These are phyloP conservation scores for Lycia hirtaria DNA, from an alignment of 2,888 invertebrate species.

Conservation along the genomic window DNA sequence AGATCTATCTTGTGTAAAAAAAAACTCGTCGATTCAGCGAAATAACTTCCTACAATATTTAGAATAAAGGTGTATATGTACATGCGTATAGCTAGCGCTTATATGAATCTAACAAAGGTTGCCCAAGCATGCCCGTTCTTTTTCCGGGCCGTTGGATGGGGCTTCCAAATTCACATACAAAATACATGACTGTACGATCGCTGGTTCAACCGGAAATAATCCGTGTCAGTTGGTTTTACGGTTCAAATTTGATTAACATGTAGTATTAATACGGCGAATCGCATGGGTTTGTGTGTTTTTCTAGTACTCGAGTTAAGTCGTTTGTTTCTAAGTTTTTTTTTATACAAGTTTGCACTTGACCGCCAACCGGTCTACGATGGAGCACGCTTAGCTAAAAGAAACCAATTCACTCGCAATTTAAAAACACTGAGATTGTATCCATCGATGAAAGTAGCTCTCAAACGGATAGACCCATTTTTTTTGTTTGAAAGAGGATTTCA, in stretches of 20 bases:
- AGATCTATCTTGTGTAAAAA: no score
- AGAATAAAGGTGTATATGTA: neutral
- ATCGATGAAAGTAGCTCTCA: no score
- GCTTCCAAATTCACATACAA: slow-evolving; percentile 31
- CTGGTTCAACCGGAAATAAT: neutral
- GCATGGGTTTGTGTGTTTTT: slow-evolving; percentile 1
- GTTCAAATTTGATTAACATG: neutral
- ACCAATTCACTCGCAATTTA: no score
- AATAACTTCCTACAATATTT: no score
- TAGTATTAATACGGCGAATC: neutral
- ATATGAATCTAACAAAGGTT: slow-evolving; percentile 28
- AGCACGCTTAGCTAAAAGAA: no score
- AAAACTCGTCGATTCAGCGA: no score
- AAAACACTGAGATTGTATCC: no score
- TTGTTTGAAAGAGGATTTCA: no score
- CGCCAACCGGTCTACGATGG: no score
- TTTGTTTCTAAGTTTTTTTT: neutral
- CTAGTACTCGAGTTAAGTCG: neutral
- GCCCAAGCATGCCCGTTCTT: slow-evolving; percentile 23
- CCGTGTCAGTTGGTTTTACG: neutral
- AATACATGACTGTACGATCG: slow-evolving; percentile 22
- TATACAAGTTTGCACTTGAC: no score
- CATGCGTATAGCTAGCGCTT: neutral
- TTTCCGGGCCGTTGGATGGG: slow-evolving; percentile 31
- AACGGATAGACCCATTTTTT: no score